phyloP scores from a whole-genome alignment of 2,113 vertebrate species.

The Datnioides undecimradiatus region DNA sequence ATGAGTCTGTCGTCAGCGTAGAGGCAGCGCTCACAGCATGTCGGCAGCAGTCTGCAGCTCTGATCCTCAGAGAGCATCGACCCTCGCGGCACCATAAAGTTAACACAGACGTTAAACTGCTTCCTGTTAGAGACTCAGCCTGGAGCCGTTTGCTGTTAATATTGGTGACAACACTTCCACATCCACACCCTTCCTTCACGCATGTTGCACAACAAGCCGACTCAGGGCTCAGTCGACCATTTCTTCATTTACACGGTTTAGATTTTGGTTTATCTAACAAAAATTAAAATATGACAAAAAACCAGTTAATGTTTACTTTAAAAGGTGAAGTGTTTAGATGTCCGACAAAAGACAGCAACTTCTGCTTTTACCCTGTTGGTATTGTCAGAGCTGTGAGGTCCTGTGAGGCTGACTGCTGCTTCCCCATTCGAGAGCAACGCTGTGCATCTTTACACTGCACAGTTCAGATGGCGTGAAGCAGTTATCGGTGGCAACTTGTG shows the following conservation, averaged over 20 bases:
- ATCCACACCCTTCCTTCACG: constrained; percentile 59
- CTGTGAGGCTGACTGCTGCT: constrained; percentile 24
- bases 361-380: constrained; percentile 41
- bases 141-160: background rate
- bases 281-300: no score
- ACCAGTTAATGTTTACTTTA: no score
- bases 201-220: constrained; percentile 28
- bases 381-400: background rate
- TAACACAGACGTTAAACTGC: background rate
- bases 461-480: background rate
- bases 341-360: constrained; percentile 19
- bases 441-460: background rate
- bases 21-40: no score
- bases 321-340: background rate
- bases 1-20: background rate
- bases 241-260: background rate
- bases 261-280: background rate
- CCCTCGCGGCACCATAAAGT: background rate
- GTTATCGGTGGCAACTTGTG: no score
- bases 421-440: constrained; percentile 36
- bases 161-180: constrained; percentile 40
- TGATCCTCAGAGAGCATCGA: background rate
- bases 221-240: rapidly evolving
- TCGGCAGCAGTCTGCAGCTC: background rate
- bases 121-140: constrained; percentile 19